A percentile compares a stretch with the other conserved stretches of the same genome.
phyloP scores from a whole-genome alignment of 2,888 invertebrate genomes.

The Pherbina coryleti region DNA sequence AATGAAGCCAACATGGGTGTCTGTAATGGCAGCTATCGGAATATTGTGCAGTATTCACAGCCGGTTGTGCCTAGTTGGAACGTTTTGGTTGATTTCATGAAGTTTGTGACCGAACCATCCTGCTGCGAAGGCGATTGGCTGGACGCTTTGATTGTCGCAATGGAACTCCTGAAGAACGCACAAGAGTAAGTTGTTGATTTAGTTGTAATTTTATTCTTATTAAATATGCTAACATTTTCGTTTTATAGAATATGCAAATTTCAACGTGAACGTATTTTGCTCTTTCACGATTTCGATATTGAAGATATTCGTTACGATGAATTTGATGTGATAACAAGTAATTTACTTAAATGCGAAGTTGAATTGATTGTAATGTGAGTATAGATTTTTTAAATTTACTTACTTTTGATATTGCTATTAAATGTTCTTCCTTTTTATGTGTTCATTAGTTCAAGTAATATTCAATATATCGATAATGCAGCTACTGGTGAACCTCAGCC shows the following conservation, averaged over 20 bases:
- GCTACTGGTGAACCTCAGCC: constrained; percentile 58
- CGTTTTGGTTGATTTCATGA: constrained; percentile 67
- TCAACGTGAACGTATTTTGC: constrained; percentile 72
- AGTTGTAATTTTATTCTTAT: background rate
- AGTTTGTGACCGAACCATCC: constrained; percentile 65
- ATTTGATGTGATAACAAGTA: constrained; percentile 71
- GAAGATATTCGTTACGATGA: constrained; percentile 70
- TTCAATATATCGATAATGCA: constrained; percentile 62
- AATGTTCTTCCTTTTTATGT: constrained; percentile 6
- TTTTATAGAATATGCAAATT: constrained; percentile 65
- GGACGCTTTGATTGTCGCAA: constrained; percentile 74
- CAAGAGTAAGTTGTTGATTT: constrained; percentile 52
- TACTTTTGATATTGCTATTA: background rate
- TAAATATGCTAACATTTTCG: background rate
- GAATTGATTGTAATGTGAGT: constrained; percentile 77
- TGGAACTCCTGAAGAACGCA: constrained; percentile 70
- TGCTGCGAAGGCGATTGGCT: constrained; percentile 76
- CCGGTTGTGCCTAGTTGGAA: constrained; percentile 75
- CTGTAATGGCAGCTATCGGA: constrained; percentile 69
- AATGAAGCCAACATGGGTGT: constrained; percentile 61
- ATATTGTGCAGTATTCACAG: constrained; percentile 72
- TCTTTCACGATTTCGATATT: constrained; percentile 76
- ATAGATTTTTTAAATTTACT: background rate
- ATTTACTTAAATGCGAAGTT: constrained; percentile 72
- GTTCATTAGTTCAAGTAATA: constrained; percentile 62